Conservation (phyloP, 2,888 invertebrate genomes). For the Chydorus sphaericus region DNA sequence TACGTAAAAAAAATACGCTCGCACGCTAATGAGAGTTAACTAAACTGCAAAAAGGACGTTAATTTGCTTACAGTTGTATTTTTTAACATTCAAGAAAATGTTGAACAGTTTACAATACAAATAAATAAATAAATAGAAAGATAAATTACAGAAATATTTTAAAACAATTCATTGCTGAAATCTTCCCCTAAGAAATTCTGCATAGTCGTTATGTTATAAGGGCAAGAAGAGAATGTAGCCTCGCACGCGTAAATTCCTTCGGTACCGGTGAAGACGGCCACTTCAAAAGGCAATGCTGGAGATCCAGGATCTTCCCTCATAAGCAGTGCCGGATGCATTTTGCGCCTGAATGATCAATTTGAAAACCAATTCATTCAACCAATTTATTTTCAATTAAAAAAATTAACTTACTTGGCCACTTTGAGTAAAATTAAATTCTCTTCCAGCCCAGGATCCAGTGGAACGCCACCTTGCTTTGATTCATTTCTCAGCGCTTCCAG, state of each 20-base stretch:
- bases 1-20: no score
- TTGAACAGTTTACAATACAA: neutral
- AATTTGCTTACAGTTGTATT: no score
- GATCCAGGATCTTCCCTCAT: neutral
- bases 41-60: no score
- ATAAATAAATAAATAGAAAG: neutral
- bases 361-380: neutral
- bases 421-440: no score
- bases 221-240: neutral
- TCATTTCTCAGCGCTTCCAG: neutral
- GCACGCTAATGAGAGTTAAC: no score
- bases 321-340: neutral
- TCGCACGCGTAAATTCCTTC: neutral
- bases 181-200: no score
- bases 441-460: no score
- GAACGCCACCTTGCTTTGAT: no score
- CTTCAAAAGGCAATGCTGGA: neutral
- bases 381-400: neutral
- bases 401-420: no score
- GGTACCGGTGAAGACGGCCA: neutral
- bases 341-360: neutral
- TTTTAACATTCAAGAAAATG: neutral
- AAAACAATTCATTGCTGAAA: neutral
- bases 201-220: neutral
- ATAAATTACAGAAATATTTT: neutral